phyloP scores from a whole-genome alignment of 2,797 vertebrate species.

The Cossypha polioptera region DNA sequence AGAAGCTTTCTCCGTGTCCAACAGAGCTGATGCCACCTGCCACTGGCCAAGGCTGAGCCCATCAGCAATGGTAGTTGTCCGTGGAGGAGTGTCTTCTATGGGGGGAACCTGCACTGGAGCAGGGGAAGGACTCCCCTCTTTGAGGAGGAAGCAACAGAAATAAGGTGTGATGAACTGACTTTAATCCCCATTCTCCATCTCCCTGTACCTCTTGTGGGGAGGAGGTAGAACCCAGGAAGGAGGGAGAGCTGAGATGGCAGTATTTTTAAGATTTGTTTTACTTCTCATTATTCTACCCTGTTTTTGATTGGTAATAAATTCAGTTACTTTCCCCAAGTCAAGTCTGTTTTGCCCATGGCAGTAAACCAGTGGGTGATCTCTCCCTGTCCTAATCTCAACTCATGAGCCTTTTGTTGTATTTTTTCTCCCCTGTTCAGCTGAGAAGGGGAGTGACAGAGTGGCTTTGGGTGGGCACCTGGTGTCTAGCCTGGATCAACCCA shows the following conservation, averaged over 20 bases:
- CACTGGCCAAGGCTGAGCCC: neutral
- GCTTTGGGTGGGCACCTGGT: neutral
- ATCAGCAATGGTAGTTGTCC: neutral
- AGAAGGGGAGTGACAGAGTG: neutral
- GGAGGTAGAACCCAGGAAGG: neutral
- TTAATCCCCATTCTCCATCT: neutral
- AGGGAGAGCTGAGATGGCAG: neutral
- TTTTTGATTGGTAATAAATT: neutral
- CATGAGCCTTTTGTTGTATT: neutral
- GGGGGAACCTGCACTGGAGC: neutral
- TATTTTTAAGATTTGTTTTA: neutral
- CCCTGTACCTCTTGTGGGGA: neutral
- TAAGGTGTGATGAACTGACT: neutral
- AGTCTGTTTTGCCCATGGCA: neutral
- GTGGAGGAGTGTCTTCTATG: neutral
- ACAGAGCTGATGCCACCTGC: rapidly evolving
- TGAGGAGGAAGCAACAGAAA: neutral
- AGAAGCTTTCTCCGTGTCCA: neutral
- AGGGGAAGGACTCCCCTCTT: neutral
- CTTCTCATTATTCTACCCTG: neutral
- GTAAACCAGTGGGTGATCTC: neutral
- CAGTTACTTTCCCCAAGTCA: neutral
- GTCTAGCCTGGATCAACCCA: neutral
- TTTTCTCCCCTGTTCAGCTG: neutral
- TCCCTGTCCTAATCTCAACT: neutral